These are phyloP conservation scores for Zelleria hepariella DNA, from an alignment of 2,888 invertebrate genomes.

Conservation along the genomic window DNA sequence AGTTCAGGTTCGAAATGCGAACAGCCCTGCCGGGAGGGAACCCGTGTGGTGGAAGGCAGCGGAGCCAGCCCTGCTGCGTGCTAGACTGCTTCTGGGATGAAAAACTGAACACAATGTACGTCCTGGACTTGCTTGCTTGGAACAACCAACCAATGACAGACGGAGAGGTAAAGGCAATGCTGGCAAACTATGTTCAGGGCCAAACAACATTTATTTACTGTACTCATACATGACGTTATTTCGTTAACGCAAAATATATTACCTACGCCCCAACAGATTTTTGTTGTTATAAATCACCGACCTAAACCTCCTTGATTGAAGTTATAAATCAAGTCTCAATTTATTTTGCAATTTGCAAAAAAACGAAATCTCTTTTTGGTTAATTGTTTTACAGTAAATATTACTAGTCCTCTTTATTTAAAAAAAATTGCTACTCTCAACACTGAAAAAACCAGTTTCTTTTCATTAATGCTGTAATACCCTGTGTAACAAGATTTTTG, in stretches of 20 bases:
- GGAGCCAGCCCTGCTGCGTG: slow-evolving; percentile 70
- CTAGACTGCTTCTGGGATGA: slow-evolving; percentile 87
- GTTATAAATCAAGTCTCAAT: no score
- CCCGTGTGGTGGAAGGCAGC: slow-evolving; percentile 22
- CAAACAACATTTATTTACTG: no score
- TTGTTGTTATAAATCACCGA: no score
- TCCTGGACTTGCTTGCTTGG: slow-evolving; percentile 90
- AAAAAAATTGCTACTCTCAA: not conserved
- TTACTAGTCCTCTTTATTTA: not conserved
- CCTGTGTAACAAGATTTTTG: not conserved
- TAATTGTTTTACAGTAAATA: not conserved
- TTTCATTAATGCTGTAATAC: no score
- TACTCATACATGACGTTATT: no score
- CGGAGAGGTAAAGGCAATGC: slow-evolving; percentile 75
- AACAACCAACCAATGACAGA: slow-evolving; percentile 78
- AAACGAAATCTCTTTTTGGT: no score
- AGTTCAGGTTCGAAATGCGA: slow-evolving; percentile 63
- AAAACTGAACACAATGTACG: slow-evolving; percentile 75
- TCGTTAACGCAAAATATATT: no score
- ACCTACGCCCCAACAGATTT: no score
- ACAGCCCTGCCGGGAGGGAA: slow-evolving; percentile 84
- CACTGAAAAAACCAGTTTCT: no score
- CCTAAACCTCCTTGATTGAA: no score
- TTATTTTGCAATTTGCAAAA: no score
- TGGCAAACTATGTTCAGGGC: no score